Conservation (phyloP, 2,888 invertebrate genomes). For the Sepioteuthis lessoniana region DNA sequence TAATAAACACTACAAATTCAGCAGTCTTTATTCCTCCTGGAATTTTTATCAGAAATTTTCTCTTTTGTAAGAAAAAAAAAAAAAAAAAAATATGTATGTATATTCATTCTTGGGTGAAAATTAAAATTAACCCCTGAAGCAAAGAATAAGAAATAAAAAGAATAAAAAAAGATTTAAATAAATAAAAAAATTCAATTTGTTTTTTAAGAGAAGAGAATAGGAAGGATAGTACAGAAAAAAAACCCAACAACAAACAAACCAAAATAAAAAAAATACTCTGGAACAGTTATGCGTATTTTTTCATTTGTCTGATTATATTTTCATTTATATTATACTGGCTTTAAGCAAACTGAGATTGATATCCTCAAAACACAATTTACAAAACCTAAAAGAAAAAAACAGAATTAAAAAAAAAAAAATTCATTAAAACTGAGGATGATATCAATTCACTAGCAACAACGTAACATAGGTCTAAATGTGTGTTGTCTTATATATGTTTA, state of each 20-base stretch:
- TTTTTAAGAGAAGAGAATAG: no score
- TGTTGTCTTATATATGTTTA: no score
- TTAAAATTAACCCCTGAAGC: neutral
- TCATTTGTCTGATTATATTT: neutral
- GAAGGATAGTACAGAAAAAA: no score
- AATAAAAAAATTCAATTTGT: neutral
- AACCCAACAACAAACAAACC: no score
- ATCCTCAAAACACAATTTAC: neutral
- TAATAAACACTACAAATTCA: neutral
- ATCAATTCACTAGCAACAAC: neutral
- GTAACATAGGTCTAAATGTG: neutral
- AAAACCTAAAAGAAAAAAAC: neutral
- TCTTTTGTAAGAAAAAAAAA: neutral
- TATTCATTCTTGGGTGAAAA: neutral
- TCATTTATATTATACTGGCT: neutral
- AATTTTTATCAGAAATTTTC: neutral
- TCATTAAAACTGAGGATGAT: neutral
- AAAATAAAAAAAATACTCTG: no score
- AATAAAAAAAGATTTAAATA: neutral
- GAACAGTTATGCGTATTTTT: neutral
- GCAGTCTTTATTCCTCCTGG: neutral
- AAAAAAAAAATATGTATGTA: no score
- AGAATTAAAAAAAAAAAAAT: neutral
- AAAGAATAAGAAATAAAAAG: no score
- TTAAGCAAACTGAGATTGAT: neutral